Conservation (phyloP, 2,113 vertebrate species). For the Balaeniceps rex region DNA sequence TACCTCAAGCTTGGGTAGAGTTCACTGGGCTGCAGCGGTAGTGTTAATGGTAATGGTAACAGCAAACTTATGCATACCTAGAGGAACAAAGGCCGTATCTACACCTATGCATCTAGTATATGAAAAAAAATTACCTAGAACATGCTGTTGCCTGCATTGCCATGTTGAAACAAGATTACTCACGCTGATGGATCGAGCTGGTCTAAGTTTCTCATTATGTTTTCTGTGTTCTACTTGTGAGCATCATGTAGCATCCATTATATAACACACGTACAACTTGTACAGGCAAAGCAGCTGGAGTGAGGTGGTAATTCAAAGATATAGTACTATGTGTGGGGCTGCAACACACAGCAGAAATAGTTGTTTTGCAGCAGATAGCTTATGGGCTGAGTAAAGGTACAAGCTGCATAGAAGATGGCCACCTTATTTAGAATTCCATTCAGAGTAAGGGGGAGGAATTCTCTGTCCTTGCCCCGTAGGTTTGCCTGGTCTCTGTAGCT, state of each 20-base stretch:
- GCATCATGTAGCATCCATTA: fast-evolving
- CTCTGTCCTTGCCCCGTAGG: not conserved
- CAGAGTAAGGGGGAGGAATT: not conserved
- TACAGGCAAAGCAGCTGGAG: not conserved
- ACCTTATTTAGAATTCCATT: not conserved
- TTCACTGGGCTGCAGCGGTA: not conserved
- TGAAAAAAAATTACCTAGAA: not conserved
- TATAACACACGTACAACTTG: fast-evolving
- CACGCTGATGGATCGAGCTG: not conserved
- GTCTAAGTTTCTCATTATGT: not conserved
- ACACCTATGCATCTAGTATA: not conserved
- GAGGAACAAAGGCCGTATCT: not conserved
- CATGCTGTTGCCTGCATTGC: not conserved
- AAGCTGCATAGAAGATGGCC: not conserved
- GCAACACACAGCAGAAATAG: not conserved
- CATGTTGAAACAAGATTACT: not conserved
- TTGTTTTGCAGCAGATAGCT: not conserved
- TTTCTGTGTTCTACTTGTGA: not conserved
- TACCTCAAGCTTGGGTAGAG: not conserved
- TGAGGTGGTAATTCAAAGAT: not conserved
- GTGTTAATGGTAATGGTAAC: not conserved
- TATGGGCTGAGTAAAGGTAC: not conserved
- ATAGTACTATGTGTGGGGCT: not conserved
- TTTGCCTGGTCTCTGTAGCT: not conserved
- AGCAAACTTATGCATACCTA: not conserved